Conservation (phyloP, 1,140 invertebrate genomes). For the Zaprionus camerounensis region DNA sequence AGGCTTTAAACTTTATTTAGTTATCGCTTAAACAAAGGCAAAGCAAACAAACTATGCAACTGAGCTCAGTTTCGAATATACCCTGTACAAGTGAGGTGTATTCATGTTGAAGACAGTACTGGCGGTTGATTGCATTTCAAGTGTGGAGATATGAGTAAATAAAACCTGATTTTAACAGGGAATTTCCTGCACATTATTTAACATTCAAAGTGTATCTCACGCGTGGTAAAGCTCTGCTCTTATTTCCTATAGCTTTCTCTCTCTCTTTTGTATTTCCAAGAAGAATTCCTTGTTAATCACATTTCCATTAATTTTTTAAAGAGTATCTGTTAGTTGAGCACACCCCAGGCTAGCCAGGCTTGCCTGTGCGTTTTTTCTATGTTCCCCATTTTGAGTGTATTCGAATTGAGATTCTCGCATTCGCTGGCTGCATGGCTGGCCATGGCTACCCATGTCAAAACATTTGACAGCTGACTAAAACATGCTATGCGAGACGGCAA, state of each 20-base stretch:
- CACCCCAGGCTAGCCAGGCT: constrained; percentile 5
- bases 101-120: no score
- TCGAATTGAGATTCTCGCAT: constrained; percentile 60
- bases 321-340: constrained; percentile 24
- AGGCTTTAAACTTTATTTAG: constrained; percentile 71
- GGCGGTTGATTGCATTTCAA: background rate
- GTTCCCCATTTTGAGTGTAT: constrained; percentile 63
- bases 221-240: background rate
- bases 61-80: constrained; percentile 18
- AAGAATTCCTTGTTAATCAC: background rate
- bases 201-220: background rate
- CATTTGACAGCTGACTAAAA: constrained; percentile 84
- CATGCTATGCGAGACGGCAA: constrained; percentile 68
- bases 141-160: no score
- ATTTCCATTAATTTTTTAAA: background rate
- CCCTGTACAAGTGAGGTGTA: background rate
- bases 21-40: constrained; percentile 71
- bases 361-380: constrained; percentile 41
- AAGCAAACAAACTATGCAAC: constrained; percentile 44
- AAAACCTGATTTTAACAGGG: background rate
- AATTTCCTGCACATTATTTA: background rate
- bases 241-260: background rate
- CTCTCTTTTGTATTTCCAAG: background rate
- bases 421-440: constrained; percentile 54
- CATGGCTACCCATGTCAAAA: constrained; percentile 83